These are phyloP conservation scores for Anagyrus pseudococci DNA, from an alignment of 2,888 invertebrate genomes.

Conservation along the genomic window DNA sequence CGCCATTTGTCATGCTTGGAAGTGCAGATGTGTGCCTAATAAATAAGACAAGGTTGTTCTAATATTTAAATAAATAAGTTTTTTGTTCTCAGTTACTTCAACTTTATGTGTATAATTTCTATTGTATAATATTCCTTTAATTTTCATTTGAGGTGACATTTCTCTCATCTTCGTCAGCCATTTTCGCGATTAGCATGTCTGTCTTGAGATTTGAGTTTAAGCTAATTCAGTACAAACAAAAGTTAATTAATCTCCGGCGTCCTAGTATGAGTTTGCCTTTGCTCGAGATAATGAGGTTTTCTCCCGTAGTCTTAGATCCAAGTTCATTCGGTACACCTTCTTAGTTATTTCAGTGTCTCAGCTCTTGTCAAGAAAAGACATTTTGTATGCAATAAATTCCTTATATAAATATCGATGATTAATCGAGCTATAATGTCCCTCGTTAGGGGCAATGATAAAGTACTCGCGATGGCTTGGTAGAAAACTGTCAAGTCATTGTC, in stretches of 20 bases:
- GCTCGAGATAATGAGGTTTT: slow-evolving; percentile 25
- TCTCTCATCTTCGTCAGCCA: background rate
- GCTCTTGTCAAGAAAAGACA: slow-evolving; percentile 38
- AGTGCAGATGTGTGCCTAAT: no score
- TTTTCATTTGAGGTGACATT: no score
- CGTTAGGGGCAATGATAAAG: slow-evolving; percentile 58
- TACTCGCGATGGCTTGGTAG: no score
- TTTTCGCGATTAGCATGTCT: background rate
- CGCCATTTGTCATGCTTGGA: no score
- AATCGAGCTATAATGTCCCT: slow-evolving; percentile 57
- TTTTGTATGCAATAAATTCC: slow-evolving; percentile 52
- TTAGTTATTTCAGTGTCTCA: slow-evolving; percentile 6
- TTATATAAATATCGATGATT: slow-evolving; percentile 61
- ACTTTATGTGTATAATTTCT: no score
- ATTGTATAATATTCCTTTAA: no score
- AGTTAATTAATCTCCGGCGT: slow-evolving; percentile 19
- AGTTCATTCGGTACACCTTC: slow-evolving; percentile 15
- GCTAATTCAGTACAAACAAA: slow-evolving; percentile 22
- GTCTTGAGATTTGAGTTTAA: no score
- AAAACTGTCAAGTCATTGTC: no score
- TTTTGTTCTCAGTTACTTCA: no score
- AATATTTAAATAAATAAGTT: no score
- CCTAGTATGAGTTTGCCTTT: background rate
- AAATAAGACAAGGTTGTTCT: no score
- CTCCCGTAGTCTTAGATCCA: background rate